Percentiles rank a stretch among this genome's conserved stretches.
phyloP scores from a whole-genome alignment of 2,888 invertebrate genomes.

The Norana najaformis region DNA sequence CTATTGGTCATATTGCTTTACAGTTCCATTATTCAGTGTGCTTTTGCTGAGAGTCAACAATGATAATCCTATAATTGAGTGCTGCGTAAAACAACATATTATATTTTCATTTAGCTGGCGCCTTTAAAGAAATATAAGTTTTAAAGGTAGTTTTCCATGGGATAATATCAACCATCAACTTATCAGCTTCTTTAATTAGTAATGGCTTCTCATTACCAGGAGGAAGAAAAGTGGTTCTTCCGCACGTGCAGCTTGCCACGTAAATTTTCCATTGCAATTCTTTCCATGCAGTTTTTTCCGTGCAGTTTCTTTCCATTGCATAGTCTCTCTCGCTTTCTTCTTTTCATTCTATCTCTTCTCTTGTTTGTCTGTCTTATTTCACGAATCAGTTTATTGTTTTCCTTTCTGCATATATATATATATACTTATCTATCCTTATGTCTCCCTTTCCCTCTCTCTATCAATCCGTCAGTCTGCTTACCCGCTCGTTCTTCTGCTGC shows the following conservation, averaged over 20 bases:
- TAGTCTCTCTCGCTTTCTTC: background rate
- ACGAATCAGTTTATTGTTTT: background rate
- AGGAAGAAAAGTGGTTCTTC: background rate
- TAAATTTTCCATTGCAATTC: background rate
- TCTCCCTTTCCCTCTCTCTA: background rate
- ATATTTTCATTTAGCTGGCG: background rate
- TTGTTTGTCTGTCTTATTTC: background rate
- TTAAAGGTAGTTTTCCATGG: background rate
- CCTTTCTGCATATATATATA: background rate
- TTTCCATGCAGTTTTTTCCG: no score
- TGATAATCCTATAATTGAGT: no score
- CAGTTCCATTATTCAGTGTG: no score
- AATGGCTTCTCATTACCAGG: background rate
- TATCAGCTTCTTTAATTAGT: no score
- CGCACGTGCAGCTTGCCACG: background rate
- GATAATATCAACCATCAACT: background rate
- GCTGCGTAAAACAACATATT: background rate
- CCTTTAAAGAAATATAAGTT: background rate
- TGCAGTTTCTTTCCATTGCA: background rate
- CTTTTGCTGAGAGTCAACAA: no score
- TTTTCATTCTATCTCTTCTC: background rate
- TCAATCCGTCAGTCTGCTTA: background rate
- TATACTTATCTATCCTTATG: background rate
- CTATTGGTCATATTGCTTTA: no score
- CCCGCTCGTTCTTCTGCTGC: background rate